Evolutionary conservation across 2,888 invertebrate species (phyloP).

Genomic region (Drosophila longiperda): DNA sequence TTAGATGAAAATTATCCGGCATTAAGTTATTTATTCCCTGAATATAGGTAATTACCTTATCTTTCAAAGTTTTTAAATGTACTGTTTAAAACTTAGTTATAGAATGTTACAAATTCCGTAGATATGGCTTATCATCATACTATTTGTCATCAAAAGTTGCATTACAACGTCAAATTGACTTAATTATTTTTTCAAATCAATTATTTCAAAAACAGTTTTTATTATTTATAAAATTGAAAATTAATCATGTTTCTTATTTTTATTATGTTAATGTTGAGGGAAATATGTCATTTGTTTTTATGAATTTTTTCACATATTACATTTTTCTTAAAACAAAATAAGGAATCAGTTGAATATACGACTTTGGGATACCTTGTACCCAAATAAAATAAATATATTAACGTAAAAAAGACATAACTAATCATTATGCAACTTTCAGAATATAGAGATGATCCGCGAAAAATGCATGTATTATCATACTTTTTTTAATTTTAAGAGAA

Average conservation of each 20-base stretch:
- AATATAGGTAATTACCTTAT: neutral
- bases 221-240: neutral
- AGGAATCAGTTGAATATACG: neutral
- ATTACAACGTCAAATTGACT: neutral
- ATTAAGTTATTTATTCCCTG: constrained; percentile 1
- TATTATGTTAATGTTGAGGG: neutral
- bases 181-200: neutral
- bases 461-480: neutral
- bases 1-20: neutral
- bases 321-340: neutral
- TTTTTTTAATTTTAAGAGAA: neutral
- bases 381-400: neutral
- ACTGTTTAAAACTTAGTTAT: neutral
- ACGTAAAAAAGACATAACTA: neutral
- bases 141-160: neutral
- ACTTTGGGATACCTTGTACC: neutral
- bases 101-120: neutral
- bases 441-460: neutral
- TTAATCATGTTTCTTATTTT: neutral
- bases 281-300: neutral
- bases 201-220: neutral
- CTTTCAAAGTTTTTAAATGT: neutral
- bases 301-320: neutral
- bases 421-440: neutral
- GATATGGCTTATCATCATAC: constrained; percentile 1